These are phyloP conservation scores for Thymelicus lineola DNA, from an alignment of 2,888 invertebrate genomes.

Conservation along the genomic window DNA sequence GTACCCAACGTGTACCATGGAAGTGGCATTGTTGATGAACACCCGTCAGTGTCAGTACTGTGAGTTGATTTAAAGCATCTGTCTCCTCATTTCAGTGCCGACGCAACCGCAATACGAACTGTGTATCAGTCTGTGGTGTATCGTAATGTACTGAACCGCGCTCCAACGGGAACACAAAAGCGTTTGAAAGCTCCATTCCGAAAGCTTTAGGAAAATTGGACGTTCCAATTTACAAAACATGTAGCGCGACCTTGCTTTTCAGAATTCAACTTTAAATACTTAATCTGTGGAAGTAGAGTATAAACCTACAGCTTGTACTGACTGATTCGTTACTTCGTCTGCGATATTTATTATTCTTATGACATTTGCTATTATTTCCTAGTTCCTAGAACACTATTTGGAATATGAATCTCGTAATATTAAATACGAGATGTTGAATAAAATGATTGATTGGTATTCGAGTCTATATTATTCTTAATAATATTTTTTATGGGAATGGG, in stretches of 20 bases:
- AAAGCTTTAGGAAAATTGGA: slow-evolving; percentile 36
- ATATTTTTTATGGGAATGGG: too few relatives aligned
- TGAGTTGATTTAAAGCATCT: slow-evolving; percentile 7
- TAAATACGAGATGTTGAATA: too few relatives aligned
- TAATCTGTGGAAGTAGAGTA: background rate
- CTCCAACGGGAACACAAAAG: slow-evolving; percentile 29
- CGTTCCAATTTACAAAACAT: slow-evolving; percentile 34
- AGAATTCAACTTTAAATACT: background rate
- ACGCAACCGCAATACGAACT: slow-evolving; percentile 4
- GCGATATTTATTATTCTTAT: too few relatives aligned
- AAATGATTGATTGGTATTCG: too few relatives aligned
- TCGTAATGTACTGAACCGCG: slow-evolving; percentile 32
- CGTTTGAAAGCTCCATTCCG: slow-evolving; percentile 33
- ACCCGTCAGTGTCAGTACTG: background rate
- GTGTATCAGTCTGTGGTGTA: slow-evolving; percentile 18
- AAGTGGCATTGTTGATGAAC: too few relatives aligned
- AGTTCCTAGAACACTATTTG: too few relatives aligned
- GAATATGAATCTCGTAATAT: too few relatives aligned
- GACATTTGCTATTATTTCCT: too few relatives aligned
- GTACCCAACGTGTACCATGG: too few relatives aligned
- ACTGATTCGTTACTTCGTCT: background rate
- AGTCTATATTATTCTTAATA: too few relatives aligned
- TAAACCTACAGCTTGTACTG: background rate
- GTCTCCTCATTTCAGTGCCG: background rate
- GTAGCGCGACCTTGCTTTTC: slow-evolving; percentile 20